phyloP scores from a whole-genome alignment of 2,888 invertebrate species.

The Caenorhabditis sp. region DNA sequence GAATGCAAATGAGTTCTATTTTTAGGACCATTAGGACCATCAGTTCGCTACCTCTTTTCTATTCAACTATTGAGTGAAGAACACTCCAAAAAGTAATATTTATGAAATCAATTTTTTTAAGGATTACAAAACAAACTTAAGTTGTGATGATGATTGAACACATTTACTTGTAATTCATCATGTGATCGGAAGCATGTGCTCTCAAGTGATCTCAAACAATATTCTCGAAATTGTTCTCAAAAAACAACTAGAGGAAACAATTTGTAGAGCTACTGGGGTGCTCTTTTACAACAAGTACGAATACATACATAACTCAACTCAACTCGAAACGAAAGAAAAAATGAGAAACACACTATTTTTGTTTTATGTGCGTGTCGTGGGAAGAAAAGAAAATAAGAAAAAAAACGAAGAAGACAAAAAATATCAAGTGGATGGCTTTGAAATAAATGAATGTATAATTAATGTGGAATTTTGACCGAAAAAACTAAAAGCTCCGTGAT shows the following conservation, averaged over 20 bases:
- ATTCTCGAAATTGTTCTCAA: no score
- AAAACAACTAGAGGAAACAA: neutral
- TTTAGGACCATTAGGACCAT: no score
- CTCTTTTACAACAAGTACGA: neutral
- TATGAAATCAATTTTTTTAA: no score
- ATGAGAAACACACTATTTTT: neutral
- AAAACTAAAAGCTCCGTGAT: neutral
- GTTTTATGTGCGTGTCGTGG: neutral
- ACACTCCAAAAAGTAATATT: no score
- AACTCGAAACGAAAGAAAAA: neutral
- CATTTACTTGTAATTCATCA: no score
- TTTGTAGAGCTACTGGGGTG: neutral
- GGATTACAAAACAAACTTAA: no score
- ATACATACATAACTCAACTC: neutral
- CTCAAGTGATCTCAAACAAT: neutral
- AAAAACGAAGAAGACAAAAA: neutral
- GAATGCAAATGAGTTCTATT: no score
- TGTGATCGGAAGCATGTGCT: neutral
- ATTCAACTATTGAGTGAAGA: no score
- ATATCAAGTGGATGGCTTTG: conserved; percentile 1
- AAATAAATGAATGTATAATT: neutral
- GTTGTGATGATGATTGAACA: no score
- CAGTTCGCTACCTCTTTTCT: no score
- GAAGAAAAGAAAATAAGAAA: neutral
- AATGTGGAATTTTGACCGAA: neutral